Evolutionary conservation across 2,797 vertebrate species (phyloP).

Genomic region (Arnoldichthys spilopterus): DNA sequence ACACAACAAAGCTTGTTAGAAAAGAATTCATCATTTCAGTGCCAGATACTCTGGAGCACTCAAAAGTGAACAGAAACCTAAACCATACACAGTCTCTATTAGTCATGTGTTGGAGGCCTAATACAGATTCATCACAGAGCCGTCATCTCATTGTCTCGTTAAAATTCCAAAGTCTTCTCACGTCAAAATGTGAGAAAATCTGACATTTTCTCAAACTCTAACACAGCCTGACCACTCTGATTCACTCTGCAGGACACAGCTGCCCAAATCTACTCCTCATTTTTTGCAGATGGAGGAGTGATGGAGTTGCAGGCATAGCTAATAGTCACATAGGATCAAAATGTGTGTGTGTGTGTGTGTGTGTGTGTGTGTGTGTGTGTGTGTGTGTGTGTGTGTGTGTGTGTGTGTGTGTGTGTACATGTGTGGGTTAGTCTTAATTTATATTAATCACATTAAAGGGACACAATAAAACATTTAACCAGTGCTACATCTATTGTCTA

Average conservation of each 20-base stretch:
- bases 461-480: too few relatives aligned
- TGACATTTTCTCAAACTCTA: slow-evolving; percentile 9
- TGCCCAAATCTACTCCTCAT: not conserved
- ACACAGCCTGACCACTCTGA: not conserved
- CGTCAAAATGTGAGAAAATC: not conserved
- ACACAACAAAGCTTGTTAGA: too few relatives aligned
- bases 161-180: slow-evolving; percentile 1
- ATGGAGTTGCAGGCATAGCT: not conserved
- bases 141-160: slow-evolving; percentile 17
- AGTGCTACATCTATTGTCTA: too few relatives aligned
- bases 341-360: too few relatives aligned
- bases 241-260: not conserved
- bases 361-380: too few relatives aligned
- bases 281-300: not conserved
- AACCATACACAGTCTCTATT: not conserved
- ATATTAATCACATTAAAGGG: too few relatives aligned
- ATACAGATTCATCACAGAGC: not conserved
- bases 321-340: too few relatives aligned
- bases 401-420: too few relatives aligned
- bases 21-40: not conserved
- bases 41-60: not conserved
- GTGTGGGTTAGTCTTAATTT: too few relatives aligned
- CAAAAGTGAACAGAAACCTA: too few relatives aligned
- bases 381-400: too few relatives aligned
- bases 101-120: slow-evolving; percentile 7